Conservation (phyloP, 1,140 invertebrate species). For the Drosophila bipectinata region DNA sequence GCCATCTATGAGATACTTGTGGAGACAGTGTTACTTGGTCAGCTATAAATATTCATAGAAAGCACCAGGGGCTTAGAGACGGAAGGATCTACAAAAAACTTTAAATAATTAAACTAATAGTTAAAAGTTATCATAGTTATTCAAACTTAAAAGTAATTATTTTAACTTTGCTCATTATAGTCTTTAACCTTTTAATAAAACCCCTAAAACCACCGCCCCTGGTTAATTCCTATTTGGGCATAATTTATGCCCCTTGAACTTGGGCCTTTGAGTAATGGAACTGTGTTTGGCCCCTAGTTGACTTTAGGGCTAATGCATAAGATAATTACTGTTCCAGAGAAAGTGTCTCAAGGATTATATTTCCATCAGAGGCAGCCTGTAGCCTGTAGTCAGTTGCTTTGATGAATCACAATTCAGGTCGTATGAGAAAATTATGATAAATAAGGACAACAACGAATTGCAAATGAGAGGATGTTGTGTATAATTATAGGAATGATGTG, state of each 20-base stretch:
- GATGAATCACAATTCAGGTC: background rate
- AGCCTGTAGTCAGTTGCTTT: constrained; percentile 2
- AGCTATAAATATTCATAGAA: constrained; percentile 40
- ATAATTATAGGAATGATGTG: background rate
- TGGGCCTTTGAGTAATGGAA: constrained; percentile 39
- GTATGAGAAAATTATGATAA: background rate
- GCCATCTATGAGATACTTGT: constrained; percentile 52
- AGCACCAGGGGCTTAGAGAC: constrained; percentile 10
- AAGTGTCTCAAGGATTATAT: constrained; percentile 36
- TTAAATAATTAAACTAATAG: background rate
- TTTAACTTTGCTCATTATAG: background rate
- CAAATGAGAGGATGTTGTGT: background rate
- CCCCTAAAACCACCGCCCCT: constrained; percentile 3
- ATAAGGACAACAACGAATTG: background rate
- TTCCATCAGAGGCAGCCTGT: constrained; percentile 7
- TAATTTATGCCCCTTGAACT: constrained; percentile 43
- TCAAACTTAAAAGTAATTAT: background rate
- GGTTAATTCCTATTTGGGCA: constrained; percentile 2
- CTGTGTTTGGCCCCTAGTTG: constrained; percentile 39
- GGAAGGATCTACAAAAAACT: background rate
- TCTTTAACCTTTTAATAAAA: background rate
- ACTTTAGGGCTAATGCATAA: constrained; percentile 45
- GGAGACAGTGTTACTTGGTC: constrained; percentile 12
- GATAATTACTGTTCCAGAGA: constrained; percentile 38
- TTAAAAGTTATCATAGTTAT: too few species aligned